These are phyloP conservation scores for Galemys pyrenaicus DNA, from an alignment of 2,113 vertebrate genomes.

Conservation along the genomic window DNA sequence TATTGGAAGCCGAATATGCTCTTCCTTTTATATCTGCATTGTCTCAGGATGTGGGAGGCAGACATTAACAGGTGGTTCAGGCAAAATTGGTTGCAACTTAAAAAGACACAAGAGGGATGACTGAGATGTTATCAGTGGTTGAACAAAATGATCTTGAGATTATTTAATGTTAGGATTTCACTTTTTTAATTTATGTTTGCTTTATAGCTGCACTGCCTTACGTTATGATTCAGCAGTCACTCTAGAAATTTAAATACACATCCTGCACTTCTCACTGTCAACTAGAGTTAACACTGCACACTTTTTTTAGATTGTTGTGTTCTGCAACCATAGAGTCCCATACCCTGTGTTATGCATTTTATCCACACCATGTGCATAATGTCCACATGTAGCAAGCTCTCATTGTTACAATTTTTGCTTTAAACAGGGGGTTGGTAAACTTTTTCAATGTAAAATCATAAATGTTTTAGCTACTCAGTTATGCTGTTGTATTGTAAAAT, in stretches of 20 bases:
- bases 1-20: background rate
- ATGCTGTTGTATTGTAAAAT: background rate
- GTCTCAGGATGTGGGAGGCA: background rate
- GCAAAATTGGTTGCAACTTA: background rate
- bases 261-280: background rate
- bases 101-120: background rate
- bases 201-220: background rate
- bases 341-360: background rate
- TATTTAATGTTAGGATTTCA: background rate
- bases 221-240: background rate
- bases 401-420: conserved; percentile 25
- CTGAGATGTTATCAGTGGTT: background rate
- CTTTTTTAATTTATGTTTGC: background rate
- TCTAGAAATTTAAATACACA: background rate
- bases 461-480: conserved; percentile 27
- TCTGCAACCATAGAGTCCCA: background rate
- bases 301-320: background rate
- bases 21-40: background rate
- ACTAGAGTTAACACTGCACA: background rate
- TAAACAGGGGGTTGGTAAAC: background rate
- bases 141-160: background rate
- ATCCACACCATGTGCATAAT: too few species aligned
- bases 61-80: background rate
- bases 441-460: background rate
- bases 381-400: background rate